Base-by-base conservation (phyloP, 2,888 invertebrate species). In the Drosophila falleni region DNA sequence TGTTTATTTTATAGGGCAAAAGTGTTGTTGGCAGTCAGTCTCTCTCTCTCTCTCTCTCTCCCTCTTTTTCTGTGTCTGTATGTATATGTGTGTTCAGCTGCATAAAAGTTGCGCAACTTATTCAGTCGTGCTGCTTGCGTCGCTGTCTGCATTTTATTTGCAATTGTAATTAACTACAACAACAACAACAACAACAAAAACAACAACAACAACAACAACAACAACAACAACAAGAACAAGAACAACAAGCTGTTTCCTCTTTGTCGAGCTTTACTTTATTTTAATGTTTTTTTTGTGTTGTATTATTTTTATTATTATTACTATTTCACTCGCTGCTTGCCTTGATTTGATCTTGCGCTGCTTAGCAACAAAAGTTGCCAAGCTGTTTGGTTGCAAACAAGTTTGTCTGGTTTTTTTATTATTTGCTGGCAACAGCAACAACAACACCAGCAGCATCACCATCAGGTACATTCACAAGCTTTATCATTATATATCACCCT, bases 21-120 rank as follows among this genome's bases (percentile, higher is more conserved):
- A 60, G 74, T 58, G 47, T 37, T 55, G 31, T 33, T 29, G 33
- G 55, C 4, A 10, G 3, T 44, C 0, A 19, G 10, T 19, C 41
- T 31, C 31, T 41, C 13, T n/a, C 29, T 39, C 9, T 44, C 13
- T 11, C 26, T 15, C 11, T 46, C 15, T 15, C 3, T 47, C 5
- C 10, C n/a, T 39, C 9, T 44, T 10, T 15, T n/a, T 11, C 4
- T 46, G 15, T 23, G 8, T 47, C 9, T 46, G 16, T 26, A 2
- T 55, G 33, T 55, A 2, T 55, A 23, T 55, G n/a, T 44, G 15
- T 23, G 44, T 46, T 44, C 50, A 65, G 56, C 64, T 76, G 78
- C 74, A 68, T 67, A 56, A 81, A 84, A 71, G 79, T 82, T 82
- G 82, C 81, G 87, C 87, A 82, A 82, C 79, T 76, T 82, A 67